Base-by-base conservation (phyloP, 2,797 vertebrate species). In the Monodelphis domestica region DNA sequence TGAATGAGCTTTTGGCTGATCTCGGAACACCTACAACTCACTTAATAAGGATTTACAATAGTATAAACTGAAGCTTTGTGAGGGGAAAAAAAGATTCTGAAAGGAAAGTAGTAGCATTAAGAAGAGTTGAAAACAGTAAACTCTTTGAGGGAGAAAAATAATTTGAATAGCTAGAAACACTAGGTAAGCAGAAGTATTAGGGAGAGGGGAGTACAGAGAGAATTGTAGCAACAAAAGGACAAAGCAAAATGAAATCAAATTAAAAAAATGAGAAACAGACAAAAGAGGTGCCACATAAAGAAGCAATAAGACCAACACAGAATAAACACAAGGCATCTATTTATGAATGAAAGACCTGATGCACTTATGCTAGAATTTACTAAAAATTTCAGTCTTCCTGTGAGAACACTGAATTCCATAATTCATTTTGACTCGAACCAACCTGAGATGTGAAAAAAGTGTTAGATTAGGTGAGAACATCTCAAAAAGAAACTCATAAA, bases 1-100 rank as follows among this genome's bases (percentile, higher is more conserved):
- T 97, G 97, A 97, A 96, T 96, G 90, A 96, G 97, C 93, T 96
- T 93, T 24, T 38, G 54, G 50, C 97, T 95, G 91, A 95, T 97
- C 96, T 96, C 94, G 92, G 54, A 88, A 90, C 87, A 90, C 28
- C 87, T 97, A 91, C 63, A 56, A 92, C 94, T 94, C 45, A 93
- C 89, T 92, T 96, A 78, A 38, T 78, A 96, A 96, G 95, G 55
- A 59, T 95, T 96, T 97, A 93, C 95, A 97, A 91, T 95, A 54
- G 54, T 91, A 90, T 95, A 53, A 94, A 92, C 91, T 95, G 87
- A 97, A 96, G 94, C 91, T 96, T 91, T 97, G 91, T 90, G 63
- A 87, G 95, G 88, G 93, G 56, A 10, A 94, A 96, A 45, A 51
- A 93, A 45, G 17, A 78, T 78, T 38, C 89, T 93, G 87, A 92